A percentile compares a stretch with the other conserved stretches of the same genome.
These are phyloP conservation scores for Drosophila austrosaltans DNA, from an alignment of 2,888 invertebrate genomes.

Conservation along the genomic window DNA sequence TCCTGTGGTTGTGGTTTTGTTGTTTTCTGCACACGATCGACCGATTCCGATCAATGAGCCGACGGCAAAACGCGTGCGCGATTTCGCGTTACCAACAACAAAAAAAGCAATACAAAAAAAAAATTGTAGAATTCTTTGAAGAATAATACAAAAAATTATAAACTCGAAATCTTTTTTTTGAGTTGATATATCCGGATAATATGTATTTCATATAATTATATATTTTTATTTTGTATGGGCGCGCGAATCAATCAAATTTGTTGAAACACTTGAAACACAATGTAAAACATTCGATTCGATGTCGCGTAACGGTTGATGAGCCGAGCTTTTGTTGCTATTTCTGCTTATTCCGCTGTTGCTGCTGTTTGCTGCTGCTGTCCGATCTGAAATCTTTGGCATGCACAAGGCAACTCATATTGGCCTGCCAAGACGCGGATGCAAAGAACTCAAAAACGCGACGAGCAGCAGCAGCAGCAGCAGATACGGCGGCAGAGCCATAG, in stretches of 20 bases:
- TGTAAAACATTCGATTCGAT: constrained; percentile 46
- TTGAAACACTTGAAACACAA: constrained; percentile 7
- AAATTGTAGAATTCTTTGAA: constrained; percentile 2
- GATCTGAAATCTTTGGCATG: constrained; percentile 80
- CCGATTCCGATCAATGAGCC: constrained; percentile 39
- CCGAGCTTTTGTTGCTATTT: constrained; percentile 58
- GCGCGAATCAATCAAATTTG: not conserved
- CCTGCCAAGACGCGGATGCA: constrained; percentile 72
- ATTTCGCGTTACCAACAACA: constrained; percentile 8
- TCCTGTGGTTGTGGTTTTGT: constrained; percentile 11
- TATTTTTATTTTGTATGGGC: not conserved
- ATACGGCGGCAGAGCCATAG: constrained; percentile 35
- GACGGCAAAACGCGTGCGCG: constrained; percentile 55
- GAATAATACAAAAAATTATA: constrained; percentile 17
- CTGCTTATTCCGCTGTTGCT: constrained; percentile 43
- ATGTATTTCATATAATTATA: not conserved
- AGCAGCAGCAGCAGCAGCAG: constrained; percentile 34
- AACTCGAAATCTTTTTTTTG: constrained; percentile 22
- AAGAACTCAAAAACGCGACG: constrained; percentile 70
- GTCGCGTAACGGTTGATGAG: constrained; percentile 53
- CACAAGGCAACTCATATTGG: constrained; percentile 79
- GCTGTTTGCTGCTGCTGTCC: constrained; percentile 51
- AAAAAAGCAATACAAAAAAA: constrained; percentile 3
- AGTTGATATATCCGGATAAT: not conserved
- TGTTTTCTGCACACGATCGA: constrained; percentile 48